These are phyloP conservation scores for Paratilapia polleni DNA, from an alignment of 2,113 vertebrate genomes.

Conservation along the genomic window DNA sequence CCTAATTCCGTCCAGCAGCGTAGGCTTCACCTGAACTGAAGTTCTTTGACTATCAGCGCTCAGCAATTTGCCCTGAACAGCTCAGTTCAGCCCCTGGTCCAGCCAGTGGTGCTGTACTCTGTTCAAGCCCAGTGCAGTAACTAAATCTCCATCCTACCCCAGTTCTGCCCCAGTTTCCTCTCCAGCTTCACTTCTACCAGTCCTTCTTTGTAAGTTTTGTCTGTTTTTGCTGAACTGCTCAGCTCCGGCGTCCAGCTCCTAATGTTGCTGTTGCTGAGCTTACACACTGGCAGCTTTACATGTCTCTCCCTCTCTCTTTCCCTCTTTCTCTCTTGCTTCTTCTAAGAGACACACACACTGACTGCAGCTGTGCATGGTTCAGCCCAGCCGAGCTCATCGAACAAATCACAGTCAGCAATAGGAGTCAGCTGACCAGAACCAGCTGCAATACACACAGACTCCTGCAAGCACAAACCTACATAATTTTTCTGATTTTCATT, in stretches of 20 bases:
- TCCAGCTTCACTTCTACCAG: conserved; percentile 11
- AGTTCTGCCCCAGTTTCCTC: background rate
- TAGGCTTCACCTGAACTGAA: conserved; percentile 16
- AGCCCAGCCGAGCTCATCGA: conserved; percentile 79
- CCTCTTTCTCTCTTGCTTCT: conserved; percentile 36
- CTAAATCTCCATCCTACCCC: conserved; percentile 38
- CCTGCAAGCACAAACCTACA: conserved; percentile 25
- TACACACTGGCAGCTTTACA: conserved; percentile 94
- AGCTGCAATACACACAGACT: conserved; percentile 58
- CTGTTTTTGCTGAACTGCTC: conserved; percentile 40
- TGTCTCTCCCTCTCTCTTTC: conserved; percentile 36
- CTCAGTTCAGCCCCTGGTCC: conserved; percentile 55
- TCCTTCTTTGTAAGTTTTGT: conserved; percentile 21
- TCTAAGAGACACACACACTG: conserved; percentile 76
- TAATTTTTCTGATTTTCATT: conserved; percentile 45
- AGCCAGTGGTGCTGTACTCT: conserved; percentile 51
- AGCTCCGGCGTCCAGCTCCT: conserved; percentile 49
- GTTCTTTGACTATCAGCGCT: conserved; percentile 1
- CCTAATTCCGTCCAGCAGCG: conserved; percentile 23
- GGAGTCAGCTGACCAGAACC: conserved; percentile 92
- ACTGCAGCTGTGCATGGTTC: conserved; percentile 92
- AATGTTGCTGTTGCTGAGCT: conserved; percentile 61
- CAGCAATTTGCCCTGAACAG: background rate
- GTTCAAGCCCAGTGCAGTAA: conserved; percentile 25
- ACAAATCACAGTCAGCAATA: conserved; percentile 86